Evolutionary conservation across 2,113 vertebrate species (phyloP).

Genomic region (Columba janthina): DNA sequence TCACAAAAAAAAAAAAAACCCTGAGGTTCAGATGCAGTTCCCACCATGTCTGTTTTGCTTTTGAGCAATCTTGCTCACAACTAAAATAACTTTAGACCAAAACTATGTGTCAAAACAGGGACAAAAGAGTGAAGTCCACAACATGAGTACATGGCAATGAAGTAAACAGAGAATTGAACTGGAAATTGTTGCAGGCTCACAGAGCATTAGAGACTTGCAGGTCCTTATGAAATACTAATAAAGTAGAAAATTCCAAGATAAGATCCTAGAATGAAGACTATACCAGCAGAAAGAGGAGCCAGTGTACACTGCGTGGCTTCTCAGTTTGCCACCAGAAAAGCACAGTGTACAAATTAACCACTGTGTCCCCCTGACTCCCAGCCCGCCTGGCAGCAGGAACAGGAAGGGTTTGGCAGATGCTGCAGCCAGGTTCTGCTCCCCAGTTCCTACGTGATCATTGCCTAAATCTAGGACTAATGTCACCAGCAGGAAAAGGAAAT

Average conservation of each 20-base stretch:
- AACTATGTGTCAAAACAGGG: neutral
- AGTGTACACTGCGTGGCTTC: neutral
- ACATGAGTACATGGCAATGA: neutral
- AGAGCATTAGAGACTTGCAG: neutral
- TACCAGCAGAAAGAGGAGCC: neutral
- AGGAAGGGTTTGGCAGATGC: neutral
- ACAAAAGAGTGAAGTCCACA: neutral
- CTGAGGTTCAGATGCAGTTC: neutral
- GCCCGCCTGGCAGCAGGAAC: neutral
- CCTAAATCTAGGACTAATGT: neutral
- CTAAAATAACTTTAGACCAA: neutral
- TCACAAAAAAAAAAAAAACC: neutral
- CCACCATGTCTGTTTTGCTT: neutral
- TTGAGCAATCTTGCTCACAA: neutral
- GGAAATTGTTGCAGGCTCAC: neutral
- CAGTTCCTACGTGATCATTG: fast-evolving
- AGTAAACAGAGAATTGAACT: conserved; percentile 18
- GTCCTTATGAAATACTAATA: conserved; percentile 45
- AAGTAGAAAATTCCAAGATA: conserved; percentile 12
- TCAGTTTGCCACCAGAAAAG: neutral
- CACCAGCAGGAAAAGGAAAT: neutral
- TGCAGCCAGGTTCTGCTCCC: neutral
- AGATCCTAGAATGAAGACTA: neutral
- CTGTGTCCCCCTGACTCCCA: neutral
- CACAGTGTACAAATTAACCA: neutral